Conservation (phyloP, 2,797 vertebrate species). For the Yasuhikotakia modesta region DNA sequence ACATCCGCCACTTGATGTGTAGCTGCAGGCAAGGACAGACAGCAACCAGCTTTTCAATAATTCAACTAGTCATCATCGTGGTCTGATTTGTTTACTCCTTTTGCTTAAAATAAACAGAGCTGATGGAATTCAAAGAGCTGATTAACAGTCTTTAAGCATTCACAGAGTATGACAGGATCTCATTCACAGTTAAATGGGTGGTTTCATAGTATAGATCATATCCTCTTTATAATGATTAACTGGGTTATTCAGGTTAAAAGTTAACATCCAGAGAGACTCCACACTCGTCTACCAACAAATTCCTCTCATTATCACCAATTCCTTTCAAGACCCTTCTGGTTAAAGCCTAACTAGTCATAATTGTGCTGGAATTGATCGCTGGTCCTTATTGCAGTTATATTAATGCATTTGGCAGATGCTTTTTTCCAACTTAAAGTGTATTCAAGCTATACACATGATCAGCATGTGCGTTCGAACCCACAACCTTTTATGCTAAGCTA, state of each 20-base stretch:
- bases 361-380: constrained; percentile 13
- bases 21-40: constrained; percentile 26
- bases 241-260: not conserved
- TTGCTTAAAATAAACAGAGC: constrained; percentile 37
- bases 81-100: constrained; percentile 34
- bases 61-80: constrained; percentile 32
- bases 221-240: not conserved
- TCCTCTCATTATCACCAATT: constrained; percentile 23
- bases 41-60: constrained; percentile 40
- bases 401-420: no score
- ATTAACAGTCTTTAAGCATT: constrained; percentile 15
- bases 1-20: constrained; percentile 25
- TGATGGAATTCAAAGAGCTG: constrained; percentile 30
- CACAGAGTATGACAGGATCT: not conserved
- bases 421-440: no score
- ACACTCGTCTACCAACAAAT: constrained; percentile 20
- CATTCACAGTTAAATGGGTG: not conserved
- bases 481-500: no score
- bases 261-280: constrained; percentile 15
- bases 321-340: constrained; percentile 17
- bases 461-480: no score
- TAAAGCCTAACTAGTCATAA: constrained; percentile 18
- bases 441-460: no score
- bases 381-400: not conserved
- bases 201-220: not conserved